Percentiles rank a stretch among this genome's conserved stretches.
Conservation (phyloP, 2,888 invertebrate species). For the Germaria angustata region DNA sequence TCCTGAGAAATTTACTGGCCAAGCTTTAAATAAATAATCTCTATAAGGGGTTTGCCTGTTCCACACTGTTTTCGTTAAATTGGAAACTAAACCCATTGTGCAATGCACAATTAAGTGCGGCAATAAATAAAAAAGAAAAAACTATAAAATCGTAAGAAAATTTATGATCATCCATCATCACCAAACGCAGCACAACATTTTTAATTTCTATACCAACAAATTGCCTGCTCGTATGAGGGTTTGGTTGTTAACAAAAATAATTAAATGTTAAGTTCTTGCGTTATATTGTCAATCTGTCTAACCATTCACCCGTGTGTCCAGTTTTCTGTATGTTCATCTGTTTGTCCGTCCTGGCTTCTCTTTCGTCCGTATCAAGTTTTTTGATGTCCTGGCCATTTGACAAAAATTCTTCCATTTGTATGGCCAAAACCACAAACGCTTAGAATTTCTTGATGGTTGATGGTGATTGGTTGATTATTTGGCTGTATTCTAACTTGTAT, state of each 20-base stretch:
- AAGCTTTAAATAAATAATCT: too few species aligned
- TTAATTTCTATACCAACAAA: neutral
- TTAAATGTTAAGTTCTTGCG: constrained; percentile 52
- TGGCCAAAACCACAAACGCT: neutral
- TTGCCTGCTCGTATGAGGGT: constrained; percentile 5
- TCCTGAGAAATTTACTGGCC: too few species aligned
- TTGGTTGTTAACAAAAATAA: constrained; percentile 42
- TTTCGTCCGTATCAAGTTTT: neutral
- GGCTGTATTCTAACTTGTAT: constrained; percentile 2
- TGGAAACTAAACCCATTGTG: neutral
- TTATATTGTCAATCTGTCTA: constrained; percentile 9
- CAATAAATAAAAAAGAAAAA: neutral
- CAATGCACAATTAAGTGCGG: neutral
- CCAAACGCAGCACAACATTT: constrained; percentile 11
- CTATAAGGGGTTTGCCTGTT: too few species aligned
- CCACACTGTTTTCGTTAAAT: too few species aligned
- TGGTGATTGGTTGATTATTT: neutral
- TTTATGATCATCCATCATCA: constrained; percentile 63
- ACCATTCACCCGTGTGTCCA: neutral
- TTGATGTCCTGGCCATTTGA: constrained; percentile 51
- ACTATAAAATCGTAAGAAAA: constrained; percentile 31
- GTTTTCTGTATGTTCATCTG: neutral
- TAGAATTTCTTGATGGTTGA: neutral
- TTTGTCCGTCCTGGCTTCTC: neutral
- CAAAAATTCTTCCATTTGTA: constrained; percentile 51